A percentile compares a stretch with the other conserved stretches of the same genome.
Evolutionary conservation across 2,113 vertebrate genomes (phyloP).

Genomic region (Galbula dea): DNA sequence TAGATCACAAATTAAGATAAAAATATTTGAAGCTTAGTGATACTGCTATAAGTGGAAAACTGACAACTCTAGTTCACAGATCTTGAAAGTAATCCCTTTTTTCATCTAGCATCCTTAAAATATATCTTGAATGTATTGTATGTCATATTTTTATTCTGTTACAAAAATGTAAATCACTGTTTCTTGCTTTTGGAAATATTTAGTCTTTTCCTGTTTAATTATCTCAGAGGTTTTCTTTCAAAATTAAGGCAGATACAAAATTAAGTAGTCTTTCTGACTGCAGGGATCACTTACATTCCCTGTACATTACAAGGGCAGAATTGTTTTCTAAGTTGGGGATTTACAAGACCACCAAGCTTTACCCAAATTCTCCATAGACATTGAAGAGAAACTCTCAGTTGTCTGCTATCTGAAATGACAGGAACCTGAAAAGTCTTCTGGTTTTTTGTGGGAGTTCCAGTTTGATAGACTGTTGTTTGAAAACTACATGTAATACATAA

Average conservation of each 20-base stretch:
- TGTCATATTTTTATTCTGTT: neutral
- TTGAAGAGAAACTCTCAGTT: neutral
- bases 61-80: neutral
- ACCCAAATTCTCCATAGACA: neutral
- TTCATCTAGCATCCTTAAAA: neutral
- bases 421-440: neutral
- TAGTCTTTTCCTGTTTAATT: neutral
- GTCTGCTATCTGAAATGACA: neutral
- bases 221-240: neutral
- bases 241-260: neutral
- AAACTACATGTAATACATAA: neutral
- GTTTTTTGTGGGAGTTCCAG: neutral
- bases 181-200: neutral
- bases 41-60: neutral
- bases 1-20: neutral
- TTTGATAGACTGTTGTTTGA: neutral
- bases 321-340: neutral
- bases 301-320: neutral
- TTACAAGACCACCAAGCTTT: neutral
- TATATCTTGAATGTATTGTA: neutral
- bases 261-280: neutral
- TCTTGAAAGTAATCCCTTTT: neutral
- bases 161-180: neutral
- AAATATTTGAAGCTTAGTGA: neutral
- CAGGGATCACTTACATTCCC: neutral